A percentile compares a stretch with the other conserved stretches of the same genome.
phyloP scores from a whole-genome alignment of 2,888 invertebrate species.

The Hipparchia sbordonii region DNA sequence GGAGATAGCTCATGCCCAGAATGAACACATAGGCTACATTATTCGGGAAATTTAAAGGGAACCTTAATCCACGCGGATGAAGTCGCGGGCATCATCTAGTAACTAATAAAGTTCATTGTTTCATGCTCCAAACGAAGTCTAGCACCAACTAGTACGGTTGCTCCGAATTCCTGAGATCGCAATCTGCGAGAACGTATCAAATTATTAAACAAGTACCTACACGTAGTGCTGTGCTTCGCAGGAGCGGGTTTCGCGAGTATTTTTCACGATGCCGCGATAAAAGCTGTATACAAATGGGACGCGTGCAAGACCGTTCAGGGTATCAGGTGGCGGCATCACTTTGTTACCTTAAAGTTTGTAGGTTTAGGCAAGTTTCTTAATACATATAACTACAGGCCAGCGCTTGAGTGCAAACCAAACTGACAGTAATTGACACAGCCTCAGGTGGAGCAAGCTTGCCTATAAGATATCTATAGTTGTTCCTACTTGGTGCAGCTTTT shows the following conservation, averaged over 20 bases:
- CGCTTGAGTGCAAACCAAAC: no score
- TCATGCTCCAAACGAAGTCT: neutral
- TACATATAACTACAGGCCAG: neutral
- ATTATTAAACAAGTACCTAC: slow-evolving; percentile 38
- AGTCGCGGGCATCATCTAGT: neutral
- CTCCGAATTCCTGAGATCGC: slow-evolving; percentile 40
- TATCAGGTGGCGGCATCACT: slow-evolving; percentile 47
- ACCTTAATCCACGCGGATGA: neutral
- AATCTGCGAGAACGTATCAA: slow-evolving; percentile 42
- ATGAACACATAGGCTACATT: no score
- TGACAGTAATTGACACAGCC: no score
- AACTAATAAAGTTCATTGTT: neutral
- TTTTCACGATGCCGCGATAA: slow-evolving; percentile 59
- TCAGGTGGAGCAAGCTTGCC: no score
- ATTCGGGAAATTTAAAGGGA: no score
- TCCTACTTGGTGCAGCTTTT: no score
- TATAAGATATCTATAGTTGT: no score
- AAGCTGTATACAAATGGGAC: slow-evolving; percentile 48
- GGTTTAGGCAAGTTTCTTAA: neutral
- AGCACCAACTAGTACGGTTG: slow-evolving; percentile 24
- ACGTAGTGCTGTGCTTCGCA: slow-evolving; percentile 46
- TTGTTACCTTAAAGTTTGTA: slow-evolving; percentile 13
- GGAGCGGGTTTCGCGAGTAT: slow-evolving; percentile 47
- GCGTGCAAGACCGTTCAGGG: slow-evolving; percentile 41
- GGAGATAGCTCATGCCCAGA: no score